A percentile compares a stretch with the other conserved stretches of the same genome.
These are phyloP conservation scores for Hypomesus transpacificus DNA, from an alignment of 2,113 vertebrate species.

Conservation along the genomic window DNA sequence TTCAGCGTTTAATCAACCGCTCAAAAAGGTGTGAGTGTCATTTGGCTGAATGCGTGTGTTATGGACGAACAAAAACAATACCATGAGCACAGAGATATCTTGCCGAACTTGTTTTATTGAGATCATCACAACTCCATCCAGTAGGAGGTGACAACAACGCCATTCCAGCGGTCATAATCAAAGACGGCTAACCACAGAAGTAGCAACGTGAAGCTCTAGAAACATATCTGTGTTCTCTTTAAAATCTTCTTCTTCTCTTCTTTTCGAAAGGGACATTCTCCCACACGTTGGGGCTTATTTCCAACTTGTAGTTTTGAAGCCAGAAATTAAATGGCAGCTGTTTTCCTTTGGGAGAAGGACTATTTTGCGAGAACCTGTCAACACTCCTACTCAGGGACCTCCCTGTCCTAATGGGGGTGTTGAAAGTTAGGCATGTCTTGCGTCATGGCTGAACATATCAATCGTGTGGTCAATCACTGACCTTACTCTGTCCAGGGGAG, in stretches of 20 bases:
- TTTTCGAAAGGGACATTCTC: slow-evolving; percentile 53
- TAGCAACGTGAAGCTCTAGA: slow-evolving; percentile 1
- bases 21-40: too few relatives aligned
- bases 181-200: too few relatives aligned
- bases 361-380: slow-evolving; percentile 36
- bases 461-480: slow-evolving; percentile 23
- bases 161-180: too few relatives aligned
- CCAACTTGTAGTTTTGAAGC: slow-evolving; percentile 37
- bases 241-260: slow-evolving; percentile 45
- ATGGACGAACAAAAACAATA: too few relatives aligned
- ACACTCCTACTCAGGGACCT: slow-evolving; percentile 20
- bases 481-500: not conserved
- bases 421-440: slow-evolving; percentile 29
- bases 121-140: too few relatives aligned
- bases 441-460: slow-evolving; percentile 14
- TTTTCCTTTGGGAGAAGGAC: slow-evolving; percentile 47
- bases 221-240: slow-evolving; percentile 44
- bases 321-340: slow-evolving; percentile 62
- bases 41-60: too few relatives aligned
- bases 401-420: slow-evolving; percentile 26
- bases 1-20: too few relatives aligned
- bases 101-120: too few relatives aligned
- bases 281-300: slow-evolving; percentile 60
- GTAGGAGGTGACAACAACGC: too few relatives aligned
- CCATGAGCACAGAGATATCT: too few relatives aligned